These are phyloP conservation scores for Isurus oxyrinchus DNA, from an alignment of 2,113 vertebrate genomes.

Conservation along the genomic window DNA sequence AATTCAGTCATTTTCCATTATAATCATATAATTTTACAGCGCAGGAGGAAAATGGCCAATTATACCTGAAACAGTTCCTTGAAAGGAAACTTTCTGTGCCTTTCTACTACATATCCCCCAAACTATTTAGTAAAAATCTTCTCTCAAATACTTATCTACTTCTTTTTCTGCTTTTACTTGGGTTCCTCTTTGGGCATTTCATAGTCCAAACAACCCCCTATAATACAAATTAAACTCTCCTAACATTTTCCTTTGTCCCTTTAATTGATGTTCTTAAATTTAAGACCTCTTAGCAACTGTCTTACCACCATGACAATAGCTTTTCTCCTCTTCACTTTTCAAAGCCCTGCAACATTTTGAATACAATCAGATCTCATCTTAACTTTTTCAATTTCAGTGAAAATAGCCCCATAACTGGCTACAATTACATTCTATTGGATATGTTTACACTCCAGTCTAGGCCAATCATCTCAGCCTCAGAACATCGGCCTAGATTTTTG, in stretches of 20 bases:
- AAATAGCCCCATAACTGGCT: not conserved
- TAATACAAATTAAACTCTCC: not conserved
- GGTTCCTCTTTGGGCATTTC: not conserved
- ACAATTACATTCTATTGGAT: not conserved
- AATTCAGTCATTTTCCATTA: constrained; percentile 1
- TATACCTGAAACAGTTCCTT: not conserved
- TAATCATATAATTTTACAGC: not conserved
- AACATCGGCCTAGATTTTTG: not conserved
- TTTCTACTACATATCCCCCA: not conserved
- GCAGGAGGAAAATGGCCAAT: not conserved
- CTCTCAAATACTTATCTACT: not conserved
- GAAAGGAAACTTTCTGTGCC: not conserved
- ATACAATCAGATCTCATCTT: not conserved
- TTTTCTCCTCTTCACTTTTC: not conserved
- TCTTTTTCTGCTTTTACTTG: not conserved
- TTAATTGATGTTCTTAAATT: not conserved
- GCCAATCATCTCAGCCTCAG: not conserved
- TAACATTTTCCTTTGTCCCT: not conserved
- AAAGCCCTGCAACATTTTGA: not conserved
- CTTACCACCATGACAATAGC: not conserved
- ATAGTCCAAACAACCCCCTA: not conserved
- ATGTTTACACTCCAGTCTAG: not conserved
- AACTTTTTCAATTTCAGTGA: not conserved
- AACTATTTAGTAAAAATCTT: not conserved
- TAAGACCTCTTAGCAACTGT: not conserved